Evolutionary conservation across 2,888 invertebrate genomes (phyloP), one percentile per base, ranked within the genome.

Genomic region (Acrocyrtus sp.): DNA sequence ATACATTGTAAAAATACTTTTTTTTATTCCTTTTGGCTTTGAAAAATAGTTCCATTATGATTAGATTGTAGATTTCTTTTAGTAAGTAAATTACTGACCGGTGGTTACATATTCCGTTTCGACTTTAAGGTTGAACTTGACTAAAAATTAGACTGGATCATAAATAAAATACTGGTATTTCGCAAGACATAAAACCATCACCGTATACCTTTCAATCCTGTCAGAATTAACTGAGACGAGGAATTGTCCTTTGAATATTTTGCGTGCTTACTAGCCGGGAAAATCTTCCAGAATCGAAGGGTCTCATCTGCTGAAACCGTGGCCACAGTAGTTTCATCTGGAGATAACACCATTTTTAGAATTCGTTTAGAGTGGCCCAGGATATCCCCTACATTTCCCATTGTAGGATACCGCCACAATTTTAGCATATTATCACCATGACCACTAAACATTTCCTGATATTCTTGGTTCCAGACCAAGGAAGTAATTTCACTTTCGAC

Each of bases 271-370:
- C 75, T 78, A 60, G 91, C 87, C 77, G 90, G 89, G 85, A 98
- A 98, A 84, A 96, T 96, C 83, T 96, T 96, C 98, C 98, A 99
- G 39, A 98, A 85, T 63, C 98, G 87, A 41, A 98, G 86, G 0
- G 98, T 97, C 85, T 99, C 98, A 84, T 99, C 98, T 0, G 96
- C 97, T 48, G 95, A 96, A 1, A 96, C 96, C 60, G 95, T 95
- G 19, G 96, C 90, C 1, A 99, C 94, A 0, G 94, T 94, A 63
- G 90, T 92, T 19, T 95, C 95, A 85, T 98, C 97, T 0, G 98
- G 98, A 2, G 97, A 97, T 87, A 96, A 90, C 6, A 94, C 92
- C 81, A 98, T 88, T 84, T 95, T 93, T 78, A 99, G 85, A 57
- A 98, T 93, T 29, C 98, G 88, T 41, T 93, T 92, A 54, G 93